Base-by-base conservation (phyloP, 2,888 invertebrate genomes). In the Embidobia sp. region DNA sequence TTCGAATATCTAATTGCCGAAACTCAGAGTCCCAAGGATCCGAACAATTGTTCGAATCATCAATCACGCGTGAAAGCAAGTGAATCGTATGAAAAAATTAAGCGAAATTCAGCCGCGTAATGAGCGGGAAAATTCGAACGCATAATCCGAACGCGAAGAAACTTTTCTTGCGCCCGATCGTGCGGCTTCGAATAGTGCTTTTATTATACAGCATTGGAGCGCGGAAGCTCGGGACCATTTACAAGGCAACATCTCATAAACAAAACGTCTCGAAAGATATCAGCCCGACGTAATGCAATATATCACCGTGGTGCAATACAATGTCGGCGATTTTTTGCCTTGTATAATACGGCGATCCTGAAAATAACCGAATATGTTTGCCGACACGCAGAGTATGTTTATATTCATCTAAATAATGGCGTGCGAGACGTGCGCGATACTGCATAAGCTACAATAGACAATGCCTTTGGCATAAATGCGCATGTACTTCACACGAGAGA, bases 401-500 rank as follows among this genome's bases (percentile, higher is more conserved):
- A 64, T 57, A 59, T 70, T 77, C 64, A 18, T 55, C 55, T 53
- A 75, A 63, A 69, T 63, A 42, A 42, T 61, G 35, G 16, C 27
- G 64, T 31, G 35, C 49, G 13, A 37, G 35, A 29, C 44, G 18
- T 42, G 19, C 35, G 29, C 18, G 61, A 64, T 70, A 73, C 49
- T 40, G 46, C 53, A 35, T 31, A 51, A 73, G 77, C 57, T 64
- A 67, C 69, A 74, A 69, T 70, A 73, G 73, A 78, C 73, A 74
- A 78, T 78, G 51, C 59, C 59, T 55, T 64, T 48, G 73, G 69
- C 70, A 74, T 66, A 77, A 77, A 77, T 74, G 77, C 67, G 63
- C 73, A 33, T 69, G 73, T 78, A 74, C 74, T 74, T 78, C 69
- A 69, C 67, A 73, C 73, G 33, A 73, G 69, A 74, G 77, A 78